Conservation (phyloP, 92 coral and sea anemone genomes). For the Epizoanthus rinbou region DNA sequence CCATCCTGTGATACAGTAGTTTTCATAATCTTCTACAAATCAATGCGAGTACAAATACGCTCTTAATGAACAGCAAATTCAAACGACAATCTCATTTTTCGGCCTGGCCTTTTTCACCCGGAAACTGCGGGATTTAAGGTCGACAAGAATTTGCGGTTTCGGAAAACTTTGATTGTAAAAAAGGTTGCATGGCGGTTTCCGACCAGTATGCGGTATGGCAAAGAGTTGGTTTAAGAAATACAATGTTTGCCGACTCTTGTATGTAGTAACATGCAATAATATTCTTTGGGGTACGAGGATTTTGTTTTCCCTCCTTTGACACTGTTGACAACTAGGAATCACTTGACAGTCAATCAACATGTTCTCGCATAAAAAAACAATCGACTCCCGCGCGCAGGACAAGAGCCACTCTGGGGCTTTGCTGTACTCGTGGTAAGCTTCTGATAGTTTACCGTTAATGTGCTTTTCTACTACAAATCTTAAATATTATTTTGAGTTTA, state of each 20-base stretch:
- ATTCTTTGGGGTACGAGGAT: background rate
- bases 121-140: conserved; percentile 47
- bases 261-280: background rate
- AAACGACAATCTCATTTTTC: conserved; percentile 41
- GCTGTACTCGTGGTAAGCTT: background rate
- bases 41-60: conserved; percentile 31
- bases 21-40: conserved; percentile 5
- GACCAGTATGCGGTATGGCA: conserved; percentile 26
- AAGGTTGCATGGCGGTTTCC: conserved; percentile 1
- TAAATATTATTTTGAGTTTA: background rate
- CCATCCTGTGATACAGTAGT: background rate
- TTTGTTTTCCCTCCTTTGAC: conserved; percentile 14
- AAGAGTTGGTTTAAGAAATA: conserved; percentile 6
- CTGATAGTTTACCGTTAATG: conserved; percentile 10
- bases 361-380: conserved; percentile 28
- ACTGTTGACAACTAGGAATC: conserved; percentile 26
- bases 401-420: conserved; percentile 1
- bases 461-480: conserved; percentile 3
- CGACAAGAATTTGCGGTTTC: conserved; percentile 38
- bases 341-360: conserved; percentile 43
- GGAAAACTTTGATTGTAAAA: conserved; percentile 27
- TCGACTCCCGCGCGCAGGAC: background rate
- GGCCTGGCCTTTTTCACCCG: conserved; percentile 66
- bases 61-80: conserved; percentile 40
- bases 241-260: background rate